phyloP scores from a whole-genome alignment of 1,140 invertebrate genomes.

The Galleria mellonella region DNA sequence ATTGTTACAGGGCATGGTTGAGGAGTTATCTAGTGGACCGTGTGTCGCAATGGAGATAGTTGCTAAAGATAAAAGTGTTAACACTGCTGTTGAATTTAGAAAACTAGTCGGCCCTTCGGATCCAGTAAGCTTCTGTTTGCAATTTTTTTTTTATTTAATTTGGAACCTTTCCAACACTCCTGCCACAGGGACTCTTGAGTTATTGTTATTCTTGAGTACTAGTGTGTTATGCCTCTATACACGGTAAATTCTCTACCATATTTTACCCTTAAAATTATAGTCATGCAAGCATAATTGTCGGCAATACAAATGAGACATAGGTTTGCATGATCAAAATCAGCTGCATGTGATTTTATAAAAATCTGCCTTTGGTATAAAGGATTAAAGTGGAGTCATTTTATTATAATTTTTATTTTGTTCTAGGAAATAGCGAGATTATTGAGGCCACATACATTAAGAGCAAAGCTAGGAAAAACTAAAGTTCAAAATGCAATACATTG shows the following conservation, averaged over 20 bases:
- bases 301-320: no score
- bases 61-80: constrained; percentile 74
- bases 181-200: no score
- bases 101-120: constrained; percentile 91
- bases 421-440: constrained; percentile 90
- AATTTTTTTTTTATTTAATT: constrained; percentile 3
- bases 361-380: no score
- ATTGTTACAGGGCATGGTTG: constrained; percentile 82
- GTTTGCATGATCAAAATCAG: no score
- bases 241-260: no score
- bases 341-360: no score
- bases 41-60: constrained; percentile 91
- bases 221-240: no score
- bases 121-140: constrained; percentile 79
- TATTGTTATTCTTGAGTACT: no score
- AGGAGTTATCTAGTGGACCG: constrained; percentile 86
- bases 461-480: constrained; percentile 87
- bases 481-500: constrained; percentile 94
- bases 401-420: constrained; percentile 25
- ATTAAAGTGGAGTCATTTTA: no score
- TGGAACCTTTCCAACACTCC: no score
- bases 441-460: constrained; percentile 87
- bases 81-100: constrained; percentile 85
- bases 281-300: no score
- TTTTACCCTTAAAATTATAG: no score